phyloP scores from a whole-genome alignment of 2,113 vertebrate species.

The Dicrurus megarhynchus region DNA sequence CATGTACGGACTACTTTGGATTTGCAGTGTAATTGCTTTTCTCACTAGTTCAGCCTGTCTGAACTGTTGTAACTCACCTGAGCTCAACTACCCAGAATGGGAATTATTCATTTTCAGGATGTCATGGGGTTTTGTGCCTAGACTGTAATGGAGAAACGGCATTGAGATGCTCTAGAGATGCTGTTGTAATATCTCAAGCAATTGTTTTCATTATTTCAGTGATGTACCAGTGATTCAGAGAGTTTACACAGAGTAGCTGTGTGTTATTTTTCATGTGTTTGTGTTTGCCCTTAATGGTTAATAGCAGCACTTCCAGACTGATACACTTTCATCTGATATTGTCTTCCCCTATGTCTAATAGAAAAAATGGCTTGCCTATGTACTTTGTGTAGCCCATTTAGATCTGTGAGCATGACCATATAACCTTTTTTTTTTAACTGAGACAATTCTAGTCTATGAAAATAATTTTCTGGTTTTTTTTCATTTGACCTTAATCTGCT shows the following conservation, averaged over 20 bases:
- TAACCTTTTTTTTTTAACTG: background rate
- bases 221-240: background rate
- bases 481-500: fast-evolving
- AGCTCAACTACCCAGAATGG: background rate
- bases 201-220: background rate
- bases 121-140: background rate
- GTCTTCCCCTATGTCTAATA: background rate
- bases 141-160: background rate
- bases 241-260: background rate
- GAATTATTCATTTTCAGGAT: background rate
- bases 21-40: background rate
- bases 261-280: background rate
- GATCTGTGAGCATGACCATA: background rate
- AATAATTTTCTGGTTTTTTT: background rate
- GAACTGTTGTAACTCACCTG: background rate
- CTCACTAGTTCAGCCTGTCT: background rate
- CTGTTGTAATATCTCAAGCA: background rate
- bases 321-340: background rate
- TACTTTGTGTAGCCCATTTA: background rate
- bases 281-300: background rate
- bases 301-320: background rate
- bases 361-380: background rate
- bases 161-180: background rate
- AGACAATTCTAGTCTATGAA: background rate
- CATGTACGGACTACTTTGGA: fast-evolving